Percentiles rank a stretch among this genome's conserved stretches.
These are phyloP conservation scores for Aegotheles bennettii DNA, from an alignment of 2,113 vertebrate genomes.

Conservation along the genomic window DNA sequence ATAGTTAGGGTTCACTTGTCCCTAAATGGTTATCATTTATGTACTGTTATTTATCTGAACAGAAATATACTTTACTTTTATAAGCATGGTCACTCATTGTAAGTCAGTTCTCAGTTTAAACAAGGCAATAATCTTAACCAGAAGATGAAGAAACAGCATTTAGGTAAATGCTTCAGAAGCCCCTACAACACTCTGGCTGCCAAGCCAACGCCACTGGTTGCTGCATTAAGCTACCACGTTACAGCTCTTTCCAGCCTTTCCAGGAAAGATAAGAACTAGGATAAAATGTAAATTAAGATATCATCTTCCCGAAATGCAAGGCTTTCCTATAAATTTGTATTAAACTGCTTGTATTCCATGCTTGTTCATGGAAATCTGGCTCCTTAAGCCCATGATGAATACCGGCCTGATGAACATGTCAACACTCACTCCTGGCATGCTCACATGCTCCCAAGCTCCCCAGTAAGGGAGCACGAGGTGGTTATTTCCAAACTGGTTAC, in stretches of 20 bases:
- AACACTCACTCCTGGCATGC: not conserved
- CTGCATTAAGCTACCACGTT: not conserved
- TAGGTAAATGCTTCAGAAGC: not conserved
- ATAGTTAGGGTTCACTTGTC: not conserved
- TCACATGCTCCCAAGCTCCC: fast-evolving
- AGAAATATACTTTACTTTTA: not conserved
- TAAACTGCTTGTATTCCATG: not conserved
- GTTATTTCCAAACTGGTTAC: not conserved
- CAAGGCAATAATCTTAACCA: not conserved
- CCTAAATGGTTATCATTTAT: not conserved
- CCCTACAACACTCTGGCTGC: not conserved
- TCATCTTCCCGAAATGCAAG: not conserved
- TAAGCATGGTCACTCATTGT: not conserved
- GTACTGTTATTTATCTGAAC: not conserved
- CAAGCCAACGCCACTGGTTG: not conserved
- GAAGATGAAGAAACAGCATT: not conserved
- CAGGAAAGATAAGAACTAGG: not conserved
- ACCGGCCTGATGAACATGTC: fast-evolving
- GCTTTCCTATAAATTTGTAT: not conserved
- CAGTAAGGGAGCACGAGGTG: not conserved
- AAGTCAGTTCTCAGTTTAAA: not conserved
- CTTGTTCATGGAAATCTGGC: not conserved
- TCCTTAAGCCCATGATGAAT: not conserved
- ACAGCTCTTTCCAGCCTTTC: not conserved
- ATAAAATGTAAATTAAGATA: not conserved